phyloP scores from a whole-genome alignment of 2,113 vertebrate species.

The Rutilus rutilus region DNA sequence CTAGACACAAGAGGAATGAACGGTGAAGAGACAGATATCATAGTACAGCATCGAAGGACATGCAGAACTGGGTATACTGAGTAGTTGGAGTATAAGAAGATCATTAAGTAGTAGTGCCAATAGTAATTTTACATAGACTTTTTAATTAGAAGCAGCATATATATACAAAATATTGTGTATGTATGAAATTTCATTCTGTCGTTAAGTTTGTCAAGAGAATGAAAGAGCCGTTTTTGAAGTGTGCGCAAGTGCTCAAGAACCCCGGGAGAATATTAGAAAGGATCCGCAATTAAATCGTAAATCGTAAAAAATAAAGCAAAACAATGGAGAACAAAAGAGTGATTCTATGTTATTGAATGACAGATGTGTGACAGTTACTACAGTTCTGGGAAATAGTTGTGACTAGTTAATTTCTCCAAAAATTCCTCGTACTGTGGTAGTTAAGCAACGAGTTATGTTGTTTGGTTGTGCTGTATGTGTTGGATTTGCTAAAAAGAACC shows the following conservation, averaged over 20 bases:
- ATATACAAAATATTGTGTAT: too few species aligned
- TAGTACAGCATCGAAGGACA: background rate
- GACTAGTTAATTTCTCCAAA: background rate
- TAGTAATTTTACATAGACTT: background rate
- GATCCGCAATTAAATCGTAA: background rate
- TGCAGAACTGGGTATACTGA: background rate
- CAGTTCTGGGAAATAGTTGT: background rate
- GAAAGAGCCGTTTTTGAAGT: too few species aligned
- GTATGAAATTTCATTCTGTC: too few species aligned
- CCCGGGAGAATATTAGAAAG: background rate
- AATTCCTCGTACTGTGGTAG: background rate
- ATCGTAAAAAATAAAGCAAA: background rate
- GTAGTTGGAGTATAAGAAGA: background rate
- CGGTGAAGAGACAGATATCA: background rate
- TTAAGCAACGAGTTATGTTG: background rate
- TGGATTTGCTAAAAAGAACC: too few species aligned
- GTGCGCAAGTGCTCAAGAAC: background rate
- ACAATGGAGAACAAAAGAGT: background rate
- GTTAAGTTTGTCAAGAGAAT: too few species aligned
- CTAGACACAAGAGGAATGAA: constrained; percentile 21
- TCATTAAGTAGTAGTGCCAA: background rate
- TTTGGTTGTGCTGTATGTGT: background rate
- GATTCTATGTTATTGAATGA: background rate
- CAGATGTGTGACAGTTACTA: background rate
- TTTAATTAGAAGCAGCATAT: background rate